Conservation (phyloP, 2,113 vertebrate genomes). For the Trichechus manatus region DNA sequence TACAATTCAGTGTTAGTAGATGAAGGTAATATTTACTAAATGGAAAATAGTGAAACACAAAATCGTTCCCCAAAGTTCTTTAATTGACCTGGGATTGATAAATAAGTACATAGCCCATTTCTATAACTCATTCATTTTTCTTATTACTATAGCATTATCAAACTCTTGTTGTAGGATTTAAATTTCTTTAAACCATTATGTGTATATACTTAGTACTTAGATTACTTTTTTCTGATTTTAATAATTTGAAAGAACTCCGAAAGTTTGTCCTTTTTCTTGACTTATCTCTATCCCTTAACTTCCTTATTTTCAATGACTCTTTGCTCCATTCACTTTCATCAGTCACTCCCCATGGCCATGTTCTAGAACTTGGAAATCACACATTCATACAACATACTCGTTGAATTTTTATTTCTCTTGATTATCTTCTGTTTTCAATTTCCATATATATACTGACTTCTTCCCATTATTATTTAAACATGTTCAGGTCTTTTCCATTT, state of each 20-base stretch:
- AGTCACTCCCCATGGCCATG: background rate
- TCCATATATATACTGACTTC: background rate
- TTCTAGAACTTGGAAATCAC: slow-evolving; percentile 28
- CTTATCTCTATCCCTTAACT: background rate
- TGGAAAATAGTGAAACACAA: background rate
- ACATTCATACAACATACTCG: background rate
- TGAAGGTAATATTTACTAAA: background rate
- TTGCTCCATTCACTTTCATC: background rate
- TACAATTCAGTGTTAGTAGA: background rate
- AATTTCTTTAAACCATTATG: slow-evolving; percentile 10
- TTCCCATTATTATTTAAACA: background rate
- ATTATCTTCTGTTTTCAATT: slow-evolving; percentile 39
- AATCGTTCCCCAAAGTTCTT: background rate
- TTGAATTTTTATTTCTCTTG: background rate
- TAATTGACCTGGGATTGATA: background rate
- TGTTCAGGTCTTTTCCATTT: background rate
- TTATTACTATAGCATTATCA: background rate
- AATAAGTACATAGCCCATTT: background rate
- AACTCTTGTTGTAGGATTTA: background rate
- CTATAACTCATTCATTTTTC: background rate
- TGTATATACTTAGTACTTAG: background rate
- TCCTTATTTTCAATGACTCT: background rate
- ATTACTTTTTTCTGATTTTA: slow-evolving; percentile 40
- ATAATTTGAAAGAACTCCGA: background rate
- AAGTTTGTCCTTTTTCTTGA: slow-evolving; percentile 1